These are phyloP conservation scores for Mola mola DNA, from an alignment of 2,113 vertebrate species.

Conservation along the genomic window DNA sequence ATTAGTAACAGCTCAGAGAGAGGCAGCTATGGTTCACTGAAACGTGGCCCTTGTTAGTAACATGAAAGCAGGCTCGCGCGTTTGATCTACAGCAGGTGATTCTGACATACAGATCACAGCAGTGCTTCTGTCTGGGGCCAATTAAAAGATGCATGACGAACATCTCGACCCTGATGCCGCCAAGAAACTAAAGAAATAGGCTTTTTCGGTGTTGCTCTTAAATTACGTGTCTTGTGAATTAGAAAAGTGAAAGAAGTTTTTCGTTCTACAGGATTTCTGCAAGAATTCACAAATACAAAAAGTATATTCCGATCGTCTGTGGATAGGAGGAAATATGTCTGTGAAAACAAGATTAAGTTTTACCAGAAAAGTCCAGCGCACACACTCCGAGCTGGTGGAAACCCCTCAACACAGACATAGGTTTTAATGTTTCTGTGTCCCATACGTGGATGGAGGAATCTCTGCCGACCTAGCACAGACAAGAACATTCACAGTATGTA, in stretches of 20 bases:
- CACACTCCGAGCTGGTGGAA: slow-evolving; percentile 95
- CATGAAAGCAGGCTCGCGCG: slow-evolving; percentile 42
- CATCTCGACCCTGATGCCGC: slow-evolving; percentile 35
- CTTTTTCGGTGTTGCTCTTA: slow-evolving; percentile 16
- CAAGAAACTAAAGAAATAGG: background rate
- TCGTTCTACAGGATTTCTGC: slow-evolving; percentile 11
- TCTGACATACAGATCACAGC: slow-evolving; percentile 50
- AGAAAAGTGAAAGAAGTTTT: background rate
- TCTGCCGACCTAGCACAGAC: slow-evolving; percentile 88
- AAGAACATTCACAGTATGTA: slow-evolving; percentile 29
- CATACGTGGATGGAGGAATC: slow-evolving; percentile 95
- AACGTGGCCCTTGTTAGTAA: slow-evolving; percentile 44
- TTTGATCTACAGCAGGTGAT: slow-evolving; percentile 62
- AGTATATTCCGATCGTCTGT: background rate
- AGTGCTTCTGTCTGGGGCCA: slow-evolving; percentile 46
- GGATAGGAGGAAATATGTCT: background rate
- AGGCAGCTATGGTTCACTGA: slow-evolving; percentile 18
- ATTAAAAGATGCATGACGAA: slow-evolving; percentile 60
- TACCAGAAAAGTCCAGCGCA: slow-evolving; percentile 97
- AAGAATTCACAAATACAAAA: slow-evolving; percentile 15
- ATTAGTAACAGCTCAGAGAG: slow-evolving; percentile 30
- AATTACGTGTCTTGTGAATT: slow-evolving; percentile 42
- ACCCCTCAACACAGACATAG: slow-evolving; percentile 94
- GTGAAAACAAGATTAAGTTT: slow-evolving; percentile 13
- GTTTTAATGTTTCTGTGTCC: slow-evolving; percentile 95